phyloP scores from a whole-genome alignment of 2,797 vertebrate genomes.

The Labroides dimidiatus region DNA sequence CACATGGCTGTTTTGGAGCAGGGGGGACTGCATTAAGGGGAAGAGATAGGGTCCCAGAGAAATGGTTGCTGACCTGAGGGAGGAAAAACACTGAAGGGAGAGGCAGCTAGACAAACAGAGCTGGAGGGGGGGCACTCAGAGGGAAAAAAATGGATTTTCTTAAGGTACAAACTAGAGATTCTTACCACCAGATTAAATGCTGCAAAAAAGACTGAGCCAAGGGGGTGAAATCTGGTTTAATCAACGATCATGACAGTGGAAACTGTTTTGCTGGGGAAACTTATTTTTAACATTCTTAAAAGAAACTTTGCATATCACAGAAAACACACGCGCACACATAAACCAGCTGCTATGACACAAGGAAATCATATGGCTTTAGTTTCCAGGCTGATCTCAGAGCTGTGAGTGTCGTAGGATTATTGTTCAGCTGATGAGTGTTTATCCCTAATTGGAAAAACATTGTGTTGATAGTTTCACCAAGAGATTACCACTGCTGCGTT shows the following conservation, averaged over 20 bases:
- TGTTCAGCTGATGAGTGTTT: conserved; percentile 43
- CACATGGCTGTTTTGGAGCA: conserved; percentile 71
- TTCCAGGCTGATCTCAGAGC: conserved; percentile 30
- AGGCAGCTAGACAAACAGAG: conserved; percentile 44
- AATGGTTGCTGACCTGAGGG: conserved; percentile 47
- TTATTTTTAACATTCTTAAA: conserved; percentile 10
- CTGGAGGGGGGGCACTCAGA: conserved; percentile 36
- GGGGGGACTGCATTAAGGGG: conserved; percentile 61
- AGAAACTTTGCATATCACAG: conserved; percentile 7
- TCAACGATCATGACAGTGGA: conserved; percentile 47
- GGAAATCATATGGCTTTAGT: conserved; percentile 25
- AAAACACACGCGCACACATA: neutral
- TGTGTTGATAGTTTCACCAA: conserved; percentile 44
- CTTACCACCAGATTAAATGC: conserved; percentile 64
- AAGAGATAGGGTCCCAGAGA: conserved; percentile 66
- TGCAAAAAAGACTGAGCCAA: conserved; percentile 40
- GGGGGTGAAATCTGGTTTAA: conserved; percentile 46
- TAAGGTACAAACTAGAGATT: conserved; percentile 65
- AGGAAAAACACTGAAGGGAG: conserved; percentile 29
- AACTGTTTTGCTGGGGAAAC: conserved; percentile 1
- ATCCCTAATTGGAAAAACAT: conserved; percentile 47
- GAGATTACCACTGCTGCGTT: conserved; percentile 41
- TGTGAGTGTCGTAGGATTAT: conserved; percentile 31
- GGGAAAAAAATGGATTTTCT: conserved; percentile 66
- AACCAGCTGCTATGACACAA: conserved; percentile 7